Conservation (phyloP, 2,888 invertebrate genomes). For the Elmis aenea region DNA sequence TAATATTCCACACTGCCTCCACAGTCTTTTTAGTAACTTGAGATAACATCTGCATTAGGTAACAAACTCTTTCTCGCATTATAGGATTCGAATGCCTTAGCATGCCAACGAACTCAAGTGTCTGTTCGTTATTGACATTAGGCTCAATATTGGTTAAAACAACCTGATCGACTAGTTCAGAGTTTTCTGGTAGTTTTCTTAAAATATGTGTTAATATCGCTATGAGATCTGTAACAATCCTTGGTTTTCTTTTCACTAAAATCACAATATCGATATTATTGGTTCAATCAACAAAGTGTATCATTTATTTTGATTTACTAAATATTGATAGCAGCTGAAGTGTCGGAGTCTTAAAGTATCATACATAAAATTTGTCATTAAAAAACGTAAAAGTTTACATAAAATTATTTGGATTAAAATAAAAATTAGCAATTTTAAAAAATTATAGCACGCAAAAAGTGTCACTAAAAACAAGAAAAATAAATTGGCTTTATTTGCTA, state of each 20-base stretch:
- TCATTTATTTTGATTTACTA: not conserved
- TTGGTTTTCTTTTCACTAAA: slow-evolving; percentile 52
- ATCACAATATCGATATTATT: too few relatives aligned
- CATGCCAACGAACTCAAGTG: slow-evolving; percentile 52
- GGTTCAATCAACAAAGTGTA: too few relatives aligned
- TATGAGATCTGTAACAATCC: slow-evolving; percentile 64
- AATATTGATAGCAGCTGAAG: too few relatives aligned
- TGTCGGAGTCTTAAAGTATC: too few relatives aligned
- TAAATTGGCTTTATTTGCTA: too few relatives aligned
- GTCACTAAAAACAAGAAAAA: too few relatives aligned
- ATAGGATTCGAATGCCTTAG: slow-evolving; percentile 55
- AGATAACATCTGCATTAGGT: slow-evolving; percentile 64
- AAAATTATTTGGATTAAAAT: too few relatives aligned
- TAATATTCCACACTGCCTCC: slow-evolving; percentile 57
- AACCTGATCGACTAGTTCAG: slow-evolving; percentile 69
- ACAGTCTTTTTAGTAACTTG: slow-evolving; percentile 64
- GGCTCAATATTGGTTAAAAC: slow-evolving; percentile 54
- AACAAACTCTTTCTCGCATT: slow-evolving; percentile 61
- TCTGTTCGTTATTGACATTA: slow-evolving; percentile 23
- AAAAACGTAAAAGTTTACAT: too few relatives aligned
- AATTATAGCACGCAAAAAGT: too few relatives aligned
- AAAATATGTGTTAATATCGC: slow-evolving; percentile 70
- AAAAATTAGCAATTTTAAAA: too few relatives aligned
- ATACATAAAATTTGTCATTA: too few relatives aligned
- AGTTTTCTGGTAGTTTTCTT: slow-evolving; percentile 69